Base-by-base conservation (phyloP, 2,797 vertebrate genomes). In the Mus spretus region DNA sequence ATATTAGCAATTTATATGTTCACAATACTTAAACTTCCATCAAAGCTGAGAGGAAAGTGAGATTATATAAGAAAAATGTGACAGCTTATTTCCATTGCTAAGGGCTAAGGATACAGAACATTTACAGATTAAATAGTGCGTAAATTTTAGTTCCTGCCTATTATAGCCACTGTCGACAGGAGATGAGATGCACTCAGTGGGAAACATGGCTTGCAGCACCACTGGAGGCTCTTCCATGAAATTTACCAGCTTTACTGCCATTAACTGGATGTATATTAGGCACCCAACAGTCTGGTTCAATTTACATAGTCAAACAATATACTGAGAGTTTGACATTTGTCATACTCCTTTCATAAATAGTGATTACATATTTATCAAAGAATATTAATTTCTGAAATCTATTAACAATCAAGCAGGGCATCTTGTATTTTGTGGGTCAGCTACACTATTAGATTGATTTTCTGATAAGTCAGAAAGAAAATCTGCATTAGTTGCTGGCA, bases 71-170 rank as follows among this genome's bases (percentile, higher is more conserved):
- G 37, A 95, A 79, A 91, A 93, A 94, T 75, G 75, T 44, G 13
- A 59, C 93, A 87, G 79, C 55, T 31, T 93, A 67, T 91, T 93
- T 97, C 63, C 94, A 89, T 93, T 86, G 90, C 92, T 94, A 55
- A 83, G 20, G 81, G 90, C 80, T 75, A 83, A 90, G 55, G 91
- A 93, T 80, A 91, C 82, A 92, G 95, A 96, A 74, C 63, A 78
- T 95, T 96, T 95, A 83, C 95, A 96, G 93, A 93, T 91, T 94
- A 97, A 97, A 95, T 86, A 79, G 85, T 81, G 86, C 37, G 9
- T 96, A 82, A 79, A 95, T 92, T 97, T 96, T 87, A 80, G 81
- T 93, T 79, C 79, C 37, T 96, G 77, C 28, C 78, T 90, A 57
- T 94, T 95, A 88, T 20, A 93, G 70, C 55, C 74, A n/a, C 74